phyloP scores from a whole-genome alignment of 2,797 vertebrate genomes.

The Hippocampus kuda region DNA sequence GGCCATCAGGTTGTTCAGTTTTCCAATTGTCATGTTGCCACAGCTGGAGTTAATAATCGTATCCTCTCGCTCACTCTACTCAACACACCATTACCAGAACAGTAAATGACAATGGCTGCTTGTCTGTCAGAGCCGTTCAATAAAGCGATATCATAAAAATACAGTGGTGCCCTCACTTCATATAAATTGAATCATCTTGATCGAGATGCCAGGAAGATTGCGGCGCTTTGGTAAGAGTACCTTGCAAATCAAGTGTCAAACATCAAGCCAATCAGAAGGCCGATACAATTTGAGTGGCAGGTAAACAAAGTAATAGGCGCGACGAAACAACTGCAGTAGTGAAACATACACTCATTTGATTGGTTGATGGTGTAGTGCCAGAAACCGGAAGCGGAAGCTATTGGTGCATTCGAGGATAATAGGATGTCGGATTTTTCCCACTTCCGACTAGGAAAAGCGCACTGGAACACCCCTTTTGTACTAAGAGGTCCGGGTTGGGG shows the following conservation, averaged over 20 bases:
- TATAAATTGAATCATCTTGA: not conserved
- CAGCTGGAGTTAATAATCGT: not conserved
- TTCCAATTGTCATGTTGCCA: not conserved
- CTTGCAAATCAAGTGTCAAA: not conserved
- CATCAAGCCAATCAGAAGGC: not conserved
- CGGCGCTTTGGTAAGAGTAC: no score
- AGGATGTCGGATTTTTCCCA: no score
- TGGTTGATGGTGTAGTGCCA: not conserved
- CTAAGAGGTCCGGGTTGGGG: no score
- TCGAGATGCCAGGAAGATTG: not conserved
- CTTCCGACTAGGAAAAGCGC: no score
- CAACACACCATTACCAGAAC: not conserved
- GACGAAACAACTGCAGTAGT: not conserved
- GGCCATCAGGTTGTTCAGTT: conserved; percentile 34
- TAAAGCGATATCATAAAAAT: not conserved
- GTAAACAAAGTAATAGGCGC: not conserved
- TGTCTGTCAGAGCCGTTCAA: not conserved
- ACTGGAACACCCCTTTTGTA: no score
- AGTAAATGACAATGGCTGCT: not conserved
- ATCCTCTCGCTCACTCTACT: not conserved
- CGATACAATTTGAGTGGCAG: not conserved
- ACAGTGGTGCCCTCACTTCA: not conserved
- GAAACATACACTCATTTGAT: not conserved
- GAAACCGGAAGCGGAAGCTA: not conserved
- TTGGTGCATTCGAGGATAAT: no score